Conservation (phyloP, 1,140 invertebrate species). For the Carcinoscorpius rotundicauda region DNA sequence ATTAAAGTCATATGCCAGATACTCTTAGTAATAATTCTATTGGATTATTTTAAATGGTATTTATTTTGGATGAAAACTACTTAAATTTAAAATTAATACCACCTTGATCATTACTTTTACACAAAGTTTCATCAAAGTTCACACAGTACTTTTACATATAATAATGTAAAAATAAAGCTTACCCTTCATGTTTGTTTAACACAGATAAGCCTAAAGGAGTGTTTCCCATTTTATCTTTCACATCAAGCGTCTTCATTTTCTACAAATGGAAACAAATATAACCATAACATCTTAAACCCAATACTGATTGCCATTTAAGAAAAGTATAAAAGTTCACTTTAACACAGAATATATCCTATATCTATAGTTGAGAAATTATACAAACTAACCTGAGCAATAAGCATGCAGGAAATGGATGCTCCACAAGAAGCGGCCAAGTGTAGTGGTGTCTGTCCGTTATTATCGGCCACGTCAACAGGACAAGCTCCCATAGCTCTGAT, state of each 20-base stretch:
- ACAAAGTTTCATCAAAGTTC: no score
- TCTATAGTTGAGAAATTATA: no score
- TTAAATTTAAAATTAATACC: no score
- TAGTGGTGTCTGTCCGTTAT: slow-evolving; percentile 33
- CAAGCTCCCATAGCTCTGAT: slow-evolving; percentile 29
- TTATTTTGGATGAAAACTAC: no score
- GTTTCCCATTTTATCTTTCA: slow-evolving; percentile 35
- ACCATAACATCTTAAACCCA: not conserved
- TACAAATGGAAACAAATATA: slow-evolving; percentile 18
- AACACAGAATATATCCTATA: no score
- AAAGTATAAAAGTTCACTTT: no score
- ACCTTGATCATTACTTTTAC: no score
- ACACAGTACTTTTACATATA: no score
- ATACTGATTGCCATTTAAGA: not conserved
- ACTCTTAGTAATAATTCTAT: no score
- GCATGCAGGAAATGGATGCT: slow-evolving; percentile 37
- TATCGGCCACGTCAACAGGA: slow-evolving; percentile 32
- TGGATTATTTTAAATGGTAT: no score
- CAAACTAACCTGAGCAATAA: slow-evolving; percentile 28
- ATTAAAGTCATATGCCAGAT: no score
- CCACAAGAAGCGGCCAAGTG: slow-evolving; percentile 39
- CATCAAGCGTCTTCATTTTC: slow-evolving; percentile 31
- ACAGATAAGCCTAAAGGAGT: slow-evolving; percentile 40
- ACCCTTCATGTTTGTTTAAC: slow-evolving; percentile 36
- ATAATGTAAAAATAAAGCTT: slow-evolving; percentile 9